phyloP scores from a whole-genome alignment of 2,888 invertebrate species.

The Synergus itoensis region DNA sequence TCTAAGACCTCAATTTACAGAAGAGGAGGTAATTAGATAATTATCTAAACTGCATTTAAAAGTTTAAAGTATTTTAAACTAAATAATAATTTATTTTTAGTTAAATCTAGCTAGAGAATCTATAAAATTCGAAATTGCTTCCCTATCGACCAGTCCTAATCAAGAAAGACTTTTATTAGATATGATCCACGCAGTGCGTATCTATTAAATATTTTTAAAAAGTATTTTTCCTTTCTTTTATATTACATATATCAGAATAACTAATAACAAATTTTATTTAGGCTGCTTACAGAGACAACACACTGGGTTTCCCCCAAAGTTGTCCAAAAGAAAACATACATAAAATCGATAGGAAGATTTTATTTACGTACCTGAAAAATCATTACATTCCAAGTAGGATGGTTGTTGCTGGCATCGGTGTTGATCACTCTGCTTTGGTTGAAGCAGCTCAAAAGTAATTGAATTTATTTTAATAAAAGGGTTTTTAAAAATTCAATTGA shows the following conservation, averaged over 20 bases:
- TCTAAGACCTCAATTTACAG: slow-evolving; percentile 88
- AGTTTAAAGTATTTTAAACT: not conserved
- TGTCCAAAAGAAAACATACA: slow-evolving; percentile 90
- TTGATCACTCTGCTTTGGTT: slow-evolving; percentile 93
- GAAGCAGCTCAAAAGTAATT: slow-evolving; percentile 86
- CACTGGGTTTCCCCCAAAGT: slow-evolving; percentile 96
- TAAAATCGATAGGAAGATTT: slow-evolving; percentile 86
- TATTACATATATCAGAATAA: not conserved
- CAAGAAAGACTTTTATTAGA: slow-evolving; percentile 97
- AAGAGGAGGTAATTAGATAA: slow-evolving; percentile 84
- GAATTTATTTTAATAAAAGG: not conserved
- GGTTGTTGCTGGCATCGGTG: slow-evolving; percentile 98
- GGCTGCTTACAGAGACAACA: slow-evolving; percentile 96
- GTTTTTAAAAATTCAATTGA: no score
- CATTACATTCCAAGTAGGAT: slow-evolving; percentile 95
- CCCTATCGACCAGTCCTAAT: slow-evolving; percentile 94
- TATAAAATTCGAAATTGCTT: slow-evolving; percentile 94
- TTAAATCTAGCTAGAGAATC: slow-evolving; percentile 88
- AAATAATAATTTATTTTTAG: slow-evolving; percentile 70
- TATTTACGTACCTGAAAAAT: slow-evolving; percentile 92
- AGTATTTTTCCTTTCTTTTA: slow-evolving; percentile 22
- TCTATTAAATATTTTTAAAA: slow-evolving; percentile 7
- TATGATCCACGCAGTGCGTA: slow-evolving; percentile 94
- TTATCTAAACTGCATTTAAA: slow-evolving; percentile 19
- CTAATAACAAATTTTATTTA: slow-evolving; percentile 73